phyloP scores from a whole-genome alignment of 2,888 invertebrate genomes.

The Plagodis pulveraria region DNA sequence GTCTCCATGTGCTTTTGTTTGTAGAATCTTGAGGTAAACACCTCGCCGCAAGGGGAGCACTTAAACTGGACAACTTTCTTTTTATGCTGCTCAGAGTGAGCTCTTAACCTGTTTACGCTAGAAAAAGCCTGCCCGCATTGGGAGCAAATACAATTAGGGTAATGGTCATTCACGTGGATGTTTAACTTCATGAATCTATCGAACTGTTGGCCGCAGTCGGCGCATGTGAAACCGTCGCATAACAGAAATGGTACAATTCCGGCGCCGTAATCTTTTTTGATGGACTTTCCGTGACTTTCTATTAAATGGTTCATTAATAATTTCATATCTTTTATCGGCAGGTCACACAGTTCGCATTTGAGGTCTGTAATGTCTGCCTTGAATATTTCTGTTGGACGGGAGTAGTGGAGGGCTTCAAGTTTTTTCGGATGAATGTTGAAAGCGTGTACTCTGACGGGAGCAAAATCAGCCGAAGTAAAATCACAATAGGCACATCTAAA shows the following conservation, averaged over 20 bases:
- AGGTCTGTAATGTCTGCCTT: conserved; percentile 70
- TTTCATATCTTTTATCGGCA: conserved; percentile 51
- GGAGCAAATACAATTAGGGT: conserved; percentile 71
- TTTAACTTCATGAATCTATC: conserved; percentile 68
- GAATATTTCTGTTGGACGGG: conserved; percentile 34
- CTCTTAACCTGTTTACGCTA: conserved; percentile 13
- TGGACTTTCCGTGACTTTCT: conserved; percentile 56
- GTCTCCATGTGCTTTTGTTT: conserved; percentile 59
- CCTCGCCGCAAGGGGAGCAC: conserved; percentile 64
- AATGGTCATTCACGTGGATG: conserved; percentile 70
- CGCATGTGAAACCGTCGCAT: conserved; percentile 56
- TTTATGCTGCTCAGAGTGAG: conserved; percentile 43
- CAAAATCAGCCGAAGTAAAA: conserved; percentile 63
- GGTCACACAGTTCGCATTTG: conserved; percentile 62
- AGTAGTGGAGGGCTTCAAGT: conserved; percentile 42
- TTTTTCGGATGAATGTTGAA: conserved; percentile 55
- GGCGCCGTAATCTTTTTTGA: conserved; percentile 54
- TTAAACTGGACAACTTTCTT: conserved; percentile 44
- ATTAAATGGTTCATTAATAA: conserved; percentile 61
- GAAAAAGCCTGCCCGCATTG: conserved; percentile 67
- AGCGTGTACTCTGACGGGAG: conserved; percentile 56
- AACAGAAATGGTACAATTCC: conserved; percentile 68
- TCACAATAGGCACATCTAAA: conserved; percentile 71
- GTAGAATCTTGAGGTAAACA: conserved; percentile 53
- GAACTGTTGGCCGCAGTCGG: conserved; percentile 62